A percentile compares a stretch with the other conserved stretches of the same genome.
Evolutionary conservation across 2,113 vertebrate genomes (phyloP).

Genomic region (Oncorhynchus kisutch): DNA sequence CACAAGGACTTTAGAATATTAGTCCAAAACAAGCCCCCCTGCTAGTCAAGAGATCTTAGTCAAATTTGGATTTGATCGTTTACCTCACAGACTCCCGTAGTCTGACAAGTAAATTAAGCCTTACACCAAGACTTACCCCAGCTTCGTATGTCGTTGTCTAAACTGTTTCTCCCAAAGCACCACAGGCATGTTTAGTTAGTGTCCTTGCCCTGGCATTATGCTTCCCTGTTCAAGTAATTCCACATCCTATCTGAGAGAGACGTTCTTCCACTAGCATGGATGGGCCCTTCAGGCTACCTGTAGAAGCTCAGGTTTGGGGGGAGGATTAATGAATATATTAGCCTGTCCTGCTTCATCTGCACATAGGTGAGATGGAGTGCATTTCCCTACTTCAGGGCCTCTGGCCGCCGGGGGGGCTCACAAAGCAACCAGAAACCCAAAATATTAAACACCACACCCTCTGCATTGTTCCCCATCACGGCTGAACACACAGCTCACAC

Average conservation of each 20-base stretch:
- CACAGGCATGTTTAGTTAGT: not conserved
- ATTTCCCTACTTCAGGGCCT: not conserved
- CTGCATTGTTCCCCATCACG: not conserved
- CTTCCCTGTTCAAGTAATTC: not conserved
- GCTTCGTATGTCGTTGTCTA: not conserved
- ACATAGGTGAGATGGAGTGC: conserved; percentile 12
- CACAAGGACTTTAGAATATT: not conserved
- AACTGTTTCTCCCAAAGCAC: not conserved
- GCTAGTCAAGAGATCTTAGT: no score
- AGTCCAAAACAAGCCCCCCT: not conserved
- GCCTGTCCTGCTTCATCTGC: conserved; percentile 8
- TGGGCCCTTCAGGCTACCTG: not conserved
- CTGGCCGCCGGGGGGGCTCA: not conserved
- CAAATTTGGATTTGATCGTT: not conserved
- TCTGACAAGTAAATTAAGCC: not conserved
- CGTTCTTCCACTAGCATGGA: not conserved
- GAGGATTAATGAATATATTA: conserved; percentile 21
- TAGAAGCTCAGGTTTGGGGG: not conserved
- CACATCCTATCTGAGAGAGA: not conserved
- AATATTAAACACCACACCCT: not conserved
- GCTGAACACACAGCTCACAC: not conserved
- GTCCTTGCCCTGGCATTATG: not conserved
- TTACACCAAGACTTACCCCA: not conserved
- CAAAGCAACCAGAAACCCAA: not conserved
- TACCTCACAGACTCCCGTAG: not conserved